Percentiles rank a stretch among this genome's conserved stretches.
These are phyloP conservation scores for Gadopsis marmoratus DNA, from an alignment of 2,797 vertebrate species.

Conservation along the genomic window DNA sequence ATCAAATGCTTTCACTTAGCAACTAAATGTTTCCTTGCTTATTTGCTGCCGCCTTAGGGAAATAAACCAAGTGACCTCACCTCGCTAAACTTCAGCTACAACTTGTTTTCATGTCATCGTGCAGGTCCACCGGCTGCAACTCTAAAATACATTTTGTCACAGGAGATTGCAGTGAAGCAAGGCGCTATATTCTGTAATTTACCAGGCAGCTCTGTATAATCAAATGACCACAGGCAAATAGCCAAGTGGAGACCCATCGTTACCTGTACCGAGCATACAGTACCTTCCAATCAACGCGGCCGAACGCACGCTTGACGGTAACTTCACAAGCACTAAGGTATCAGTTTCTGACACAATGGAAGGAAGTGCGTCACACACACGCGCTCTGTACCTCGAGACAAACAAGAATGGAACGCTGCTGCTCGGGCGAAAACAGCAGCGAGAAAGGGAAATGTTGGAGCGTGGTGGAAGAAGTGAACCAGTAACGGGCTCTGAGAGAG, in stretches of 20 bases:
- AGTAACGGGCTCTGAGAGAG: constrained; percentile 70
- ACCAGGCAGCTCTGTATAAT: constrained; percentile 7
- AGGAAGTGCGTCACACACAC: constrained; percentile 86
- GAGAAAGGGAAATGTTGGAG: constrained; percentile 73
- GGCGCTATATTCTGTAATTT: constrained; percentile 36
- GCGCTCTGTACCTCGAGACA: constrained; percentile 70
- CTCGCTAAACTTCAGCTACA: constrained; percentile 47
- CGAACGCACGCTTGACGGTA: constrained; percentile 61
- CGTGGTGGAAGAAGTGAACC: constrained; percentile 83
- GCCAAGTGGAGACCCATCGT: constrained; percentile 19
- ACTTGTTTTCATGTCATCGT: constrained; percentile 34
- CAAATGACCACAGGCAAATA: constrained; percentile 11
- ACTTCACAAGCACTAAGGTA: constrained; percentile 66
- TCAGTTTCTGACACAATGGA: constrained; percentile 86
- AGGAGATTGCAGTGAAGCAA: constrained; percentile 8
- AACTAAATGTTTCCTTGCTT: constrained; percentile 62
- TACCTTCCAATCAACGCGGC: constrained; percentile 50
- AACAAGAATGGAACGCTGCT: constrained; percentile 78
- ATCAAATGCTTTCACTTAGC: constrained; percentile 60
- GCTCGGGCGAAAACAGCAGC: constrained; percentile 70
- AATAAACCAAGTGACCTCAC: constrained; percentile 62
- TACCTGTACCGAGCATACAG: constrained; percentile 34
- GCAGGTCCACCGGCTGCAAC: background rate
- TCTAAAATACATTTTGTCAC: constrained; percentile 9
- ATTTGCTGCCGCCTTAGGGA: constrained; percentile 52